Base-by-base conservation (phyloP, 53 echinoderm and acorn worm genomes). In the Paracentrotus lividus region DNA sequence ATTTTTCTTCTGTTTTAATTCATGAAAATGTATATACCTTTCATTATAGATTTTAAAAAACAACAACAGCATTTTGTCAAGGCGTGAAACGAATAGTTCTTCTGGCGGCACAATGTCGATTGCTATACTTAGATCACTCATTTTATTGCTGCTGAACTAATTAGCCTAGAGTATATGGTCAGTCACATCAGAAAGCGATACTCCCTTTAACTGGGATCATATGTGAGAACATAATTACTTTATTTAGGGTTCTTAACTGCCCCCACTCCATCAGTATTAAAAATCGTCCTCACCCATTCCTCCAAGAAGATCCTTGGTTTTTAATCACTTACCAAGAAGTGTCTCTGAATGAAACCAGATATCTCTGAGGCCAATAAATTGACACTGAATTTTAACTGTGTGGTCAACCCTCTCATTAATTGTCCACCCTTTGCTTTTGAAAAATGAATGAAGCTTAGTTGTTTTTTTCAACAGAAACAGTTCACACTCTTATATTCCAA, bases 321-420 rank as follows among this genome's bases (percentile, higher is more conserved):
- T 18, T 38, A 36, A 38, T 69, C 38, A 38, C 38, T 69, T 18
- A 34, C 38, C 36, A 14, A 13, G 36, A 16, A 38, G 66, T 66
- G 29, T 66, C 27, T 2, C 29, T 2, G 10, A 69, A 38, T 3
- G 38, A 69, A 14, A 3, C 1, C 69, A 8, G 18, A 8, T 18
- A 36, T 18, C 69, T 38, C 16, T 3, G 69, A 69, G 69, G 38
- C 16, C 15, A 31, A 69, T 69, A 69, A 31, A 69, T 38, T 38
- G 34, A 69, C 69, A 69, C 36, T 69, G 69, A 69, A 69, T 69
- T 34, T 31, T 69, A 69, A 69, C 69, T 38, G 16, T 38, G 38
- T 69, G 69, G 66, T 69, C 15, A 38, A 8, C 4, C 34, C 0
- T 36, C 36, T 69, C 16, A 16, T 38, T 36, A 36, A 15, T 8